These are phyloP conservation scores for Acrossocheilus fasciatus DNA, from an alignment of 2,797 vertebrate species.

Conservation along the genomic window DNA sequence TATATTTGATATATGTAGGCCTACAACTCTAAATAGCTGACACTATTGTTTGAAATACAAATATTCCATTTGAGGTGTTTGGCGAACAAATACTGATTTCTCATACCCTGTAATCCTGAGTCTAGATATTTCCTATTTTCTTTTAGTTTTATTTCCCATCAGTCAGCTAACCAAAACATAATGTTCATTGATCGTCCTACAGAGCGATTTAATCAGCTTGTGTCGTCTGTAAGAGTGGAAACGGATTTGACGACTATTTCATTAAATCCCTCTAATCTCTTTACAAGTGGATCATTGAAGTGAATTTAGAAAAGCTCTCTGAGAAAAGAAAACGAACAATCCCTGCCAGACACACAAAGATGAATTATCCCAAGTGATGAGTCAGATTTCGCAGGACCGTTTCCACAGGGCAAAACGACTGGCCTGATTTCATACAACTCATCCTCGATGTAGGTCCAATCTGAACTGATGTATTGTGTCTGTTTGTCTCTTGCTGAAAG, in stretches of 20 bases:
- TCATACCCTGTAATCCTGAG: background rate
- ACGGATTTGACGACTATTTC: slow-evolving; percentile 32
- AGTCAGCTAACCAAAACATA: slow-evolving; percentile 5
- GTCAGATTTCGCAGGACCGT: slow-evolving; percentile 4
- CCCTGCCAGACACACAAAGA: background rate
- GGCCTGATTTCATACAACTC: slow-evolving; percentile 17
- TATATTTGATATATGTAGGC: background rate
- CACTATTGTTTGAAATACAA: background rate
- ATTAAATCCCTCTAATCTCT: slow-evolving; percentile 44
- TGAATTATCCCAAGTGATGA: slow-evolving; percentile 10
- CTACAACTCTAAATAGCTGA: background rate
- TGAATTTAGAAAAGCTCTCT: slow-evolving; percentile 37
- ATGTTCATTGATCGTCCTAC: background rate
- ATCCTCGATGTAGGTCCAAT: background rate
- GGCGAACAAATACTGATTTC: background rate
- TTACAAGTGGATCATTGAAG: slow-evolving; percentile 34
- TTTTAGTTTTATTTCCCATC: background rate
- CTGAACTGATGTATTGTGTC: slow-evolving; percentile 16
- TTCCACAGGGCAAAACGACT: slow-evolving; percentile 2
- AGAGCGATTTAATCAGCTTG: slow-evolving; percentile 21
- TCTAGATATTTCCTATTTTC: background rate
- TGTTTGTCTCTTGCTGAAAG: slow-evolving; percentile 19
- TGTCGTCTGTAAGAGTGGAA: background rate
- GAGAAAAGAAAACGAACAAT: slow-evolving; percentile 15
- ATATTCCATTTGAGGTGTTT: background rate